A percentile compares a stretch with the other conserved stretches of the same genome.
Evolutionary conservation across 2,113 vertebrate species (phyloP).

Genomic region (Muntiacus muntjak): DNA sequence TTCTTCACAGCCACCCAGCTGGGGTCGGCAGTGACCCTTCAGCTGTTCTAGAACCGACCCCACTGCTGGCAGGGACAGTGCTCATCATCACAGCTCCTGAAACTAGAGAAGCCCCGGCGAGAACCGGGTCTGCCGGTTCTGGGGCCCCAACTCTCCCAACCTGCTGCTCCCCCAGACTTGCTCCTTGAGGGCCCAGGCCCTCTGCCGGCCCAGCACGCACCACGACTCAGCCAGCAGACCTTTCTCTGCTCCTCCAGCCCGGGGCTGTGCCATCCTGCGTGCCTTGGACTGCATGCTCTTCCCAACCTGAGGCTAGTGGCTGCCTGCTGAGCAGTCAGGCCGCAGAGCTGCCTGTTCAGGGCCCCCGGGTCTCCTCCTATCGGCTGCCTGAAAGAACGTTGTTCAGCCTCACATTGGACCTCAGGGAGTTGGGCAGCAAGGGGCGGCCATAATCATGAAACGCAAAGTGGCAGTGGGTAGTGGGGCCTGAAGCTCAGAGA

Average conservation of each 20-base stretch:
- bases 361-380: rapidly evolving
- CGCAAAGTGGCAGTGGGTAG: background rate
- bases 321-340: rapidly evolving
- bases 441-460: rapidly evolving
- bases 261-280: rapidly evolving
- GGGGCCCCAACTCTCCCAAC: background rate
- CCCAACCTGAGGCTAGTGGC: background rate
- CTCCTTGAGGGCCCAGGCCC: background rate
- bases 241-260: background rate
- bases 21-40: background rate
- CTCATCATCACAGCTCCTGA: too few species aligned
- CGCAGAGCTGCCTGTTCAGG: background rate
- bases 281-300: background rate
- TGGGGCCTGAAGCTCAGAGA: background rate
- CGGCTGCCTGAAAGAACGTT: background rate
- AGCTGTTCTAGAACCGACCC: background rate
- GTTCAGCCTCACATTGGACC: background rate
- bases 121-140: background rate
- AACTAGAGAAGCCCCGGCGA: background rate
- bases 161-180: background rate
- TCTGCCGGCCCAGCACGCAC: background rate
- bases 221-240: rapidly evolving
- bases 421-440: background rate
- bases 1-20: background rate
- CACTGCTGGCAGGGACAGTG: background rate